Conservation (phyloP, 2,113 vertebrate species). For the Lagopus leucura region DNA sequence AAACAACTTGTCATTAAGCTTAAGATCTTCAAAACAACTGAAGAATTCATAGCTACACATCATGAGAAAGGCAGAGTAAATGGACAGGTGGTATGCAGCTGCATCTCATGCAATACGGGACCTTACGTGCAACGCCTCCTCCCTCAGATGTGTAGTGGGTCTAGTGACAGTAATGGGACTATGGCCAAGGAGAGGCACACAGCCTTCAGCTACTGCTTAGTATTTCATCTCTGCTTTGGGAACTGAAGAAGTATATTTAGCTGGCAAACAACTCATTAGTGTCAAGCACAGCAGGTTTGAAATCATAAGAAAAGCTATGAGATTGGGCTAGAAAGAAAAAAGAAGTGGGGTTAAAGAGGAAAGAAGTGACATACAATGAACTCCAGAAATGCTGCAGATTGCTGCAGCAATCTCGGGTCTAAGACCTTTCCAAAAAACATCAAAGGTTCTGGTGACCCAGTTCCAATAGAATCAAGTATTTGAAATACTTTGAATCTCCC, state of each 20-base stretch:
- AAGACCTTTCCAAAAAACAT: not conserved
- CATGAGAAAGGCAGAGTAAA: slow-evolving; percentile 50
- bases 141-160: not conserved
- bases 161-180: not conserved
- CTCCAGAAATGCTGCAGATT: not conserved
- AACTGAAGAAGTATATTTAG: not conserved
- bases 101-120: slow-evolving; percentile 17
- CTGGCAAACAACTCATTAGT: not conserved
- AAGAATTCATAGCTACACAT: slow-evolving; percentile 50
- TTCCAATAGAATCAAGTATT: not conserved
- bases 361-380: not conserved
- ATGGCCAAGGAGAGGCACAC: not conserved
- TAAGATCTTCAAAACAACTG: slow-evolving; percentile 70
- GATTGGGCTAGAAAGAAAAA: not conserved
- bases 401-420: not conserved
- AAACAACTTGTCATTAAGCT: slow-evolving; percentile 70
- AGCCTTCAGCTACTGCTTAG: not conserved
- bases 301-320: not conserved
- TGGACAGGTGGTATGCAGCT: slow-evolving; percentile 63
- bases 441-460: not conserved
- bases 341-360: not conserved
- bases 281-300: not conserved
- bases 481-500: not conserved
- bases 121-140: not conserved
- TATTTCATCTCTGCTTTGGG: slow-evolving; percentile 23